These are phyloP conservation scores for Ptyas mucosa DNA, from an alignment of 2,113 vertebrate genomes.

Conservation along the genomic window DNA sequence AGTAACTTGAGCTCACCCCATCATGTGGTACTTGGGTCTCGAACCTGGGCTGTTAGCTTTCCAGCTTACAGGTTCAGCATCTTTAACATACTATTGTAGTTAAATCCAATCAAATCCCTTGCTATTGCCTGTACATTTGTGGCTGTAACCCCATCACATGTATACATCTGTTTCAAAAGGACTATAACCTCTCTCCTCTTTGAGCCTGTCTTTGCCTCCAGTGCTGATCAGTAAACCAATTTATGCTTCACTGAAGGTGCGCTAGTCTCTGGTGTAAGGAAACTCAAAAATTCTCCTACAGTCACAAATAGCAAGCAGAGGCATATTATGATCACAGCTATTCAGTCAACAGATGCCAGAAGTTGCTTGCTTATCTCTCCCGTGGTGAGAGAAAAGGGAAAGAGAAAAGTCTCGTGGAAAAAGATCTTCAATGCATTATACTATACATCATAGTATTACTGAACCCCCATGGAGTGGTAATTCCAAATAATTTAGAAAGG, in stretches of 20 bases:
- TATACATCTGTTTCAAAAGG: neutral
- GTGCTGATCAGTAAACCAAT: neutral
- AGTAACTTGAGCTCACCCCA: neutral
- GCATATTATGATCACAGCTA: neutral
- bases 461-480: neutral
- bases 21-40: neutral
- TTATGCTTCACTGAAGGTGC: neutral
- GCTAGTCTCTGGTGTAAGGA: neutral
- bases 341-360: neutral
- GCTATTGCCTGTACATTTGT: neutral
- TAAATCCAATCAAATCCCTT: neutral
- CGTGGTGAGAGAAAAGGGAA: neutral
- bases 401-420: neutral
- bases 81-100: neutral
- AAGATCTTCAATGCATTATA: neutral
- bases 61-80: neutral
- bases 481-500: neutral
- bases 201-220: neutral
- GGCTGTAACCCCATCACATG: neutral
- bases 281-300: neutral
- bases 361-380: neutral
- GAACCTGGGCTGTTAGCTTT: neutral
- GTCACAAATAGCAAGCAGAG: neutral
- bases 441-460: neutral
- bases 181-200: neutral